Base-by-base conservation (phyloP, 2,113 vertebrate species). In the Fregetta grallaria region DNA sequence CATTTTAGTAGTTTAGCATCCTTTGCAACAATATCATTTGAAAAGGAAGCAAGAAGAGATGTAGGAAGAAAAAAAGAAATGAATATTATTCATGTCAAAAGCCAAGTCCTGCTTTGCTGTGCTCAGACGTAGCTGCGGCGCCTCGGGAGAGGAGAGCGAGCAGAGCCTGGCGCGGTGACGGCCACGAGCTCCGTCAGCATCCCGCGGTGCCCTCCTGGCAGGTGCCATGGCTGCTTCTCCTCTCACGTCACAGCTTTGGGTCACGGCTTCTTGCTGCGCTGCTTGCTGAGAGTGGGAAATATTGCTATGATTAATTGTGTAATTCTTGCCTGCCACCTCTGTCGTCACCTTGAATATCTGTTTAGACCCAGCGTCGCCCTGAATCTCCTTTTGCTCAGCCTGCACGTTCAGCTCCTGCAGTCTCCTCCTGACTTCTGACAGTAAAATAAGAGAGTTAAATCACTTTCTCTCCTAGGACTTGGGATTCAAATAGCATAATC, bases 61-160 rank as follows among this genome's bases (percentile, higher is more conserved):
- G 3, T 12, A 59, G 42, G 38, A 67, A 66, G 47, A 13, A n/a
- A n/a, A 75, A 72, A 77, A 72, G 1, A 44, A 63, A 71, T 65
- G 0, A 36, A 6, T 36, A 8, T 56, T 32, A 55, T 73, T 92
- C 22, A 7, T 42, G 11, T 56, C 17, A 45, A 53, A 94, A 88
- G 45, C 36, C 47, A 56, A 36, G 73, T 70, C 21, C 38, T 66
- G 25, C 19, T 15, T 61, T 61, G n/a, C 50, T 77, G 73, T n/a
- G 7, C 52, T 78, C 13, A 13, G 47, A 15, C 1, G 4, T 32
- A 44, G 73, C 77, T 34, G 15, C 10, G 14, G 29, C 56, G 49
- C n/a, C 44, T 45, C 2, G 3, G 47, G 67, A 73, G 61, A 4
- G 11, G 12, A 3, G 38, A 17, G 34, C 0, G 2, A 70, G 74